Evolutionary conservation across 2,888 invertebrate genomes (phyloP).

Genomic region (Epirrita christyi): DNA sequence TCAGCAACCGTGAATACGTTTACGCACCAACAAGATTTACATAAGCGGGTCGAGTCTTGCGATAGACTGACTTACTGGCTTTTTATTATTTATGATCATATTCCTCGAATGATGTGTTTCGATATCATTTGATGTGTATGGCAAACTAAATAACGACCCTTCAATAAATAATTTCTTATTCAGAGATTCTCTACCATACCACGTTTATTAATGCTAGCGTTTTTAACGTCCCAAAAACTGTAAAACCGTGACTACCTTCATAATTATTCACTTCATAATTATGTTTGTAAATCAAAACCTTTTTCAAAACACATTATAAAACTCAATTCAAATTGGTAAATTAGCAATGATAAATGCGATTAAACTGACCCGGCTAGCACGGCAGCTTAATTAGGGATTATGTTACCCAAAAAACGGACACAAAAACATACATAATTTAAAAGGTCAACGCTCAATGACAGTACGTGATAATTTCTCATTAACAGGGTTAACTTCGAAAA

Average conservation of each 20-base stretch:
- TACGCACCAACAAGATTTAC: constrained; percentile 59
- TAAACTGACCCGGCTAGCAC: constrained; percentile 48
- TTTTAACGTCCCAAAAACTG: background rate
- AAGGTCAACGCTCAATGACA: constrained; percentile 25
- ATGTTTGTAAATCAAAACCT: constrained; percentile 21
- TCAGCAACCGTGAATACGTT: constrained; percentile 61
- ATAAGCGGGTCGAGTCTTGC: constrained; percentile 34
- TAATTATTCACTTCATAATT: constrained; percentile 8
- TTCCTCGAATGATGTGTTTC: constrained; percentile 32
- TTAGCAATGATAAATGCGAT: constrained; percentile 55
- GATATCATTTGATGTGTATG: constrained; percentile 20
- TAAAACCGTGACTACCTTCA: background rate
- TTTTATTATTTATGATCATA: constrained; percentile 36
- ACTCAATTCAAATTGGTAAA: constrained; percentile 52
- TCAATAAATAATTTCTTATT: background rate
- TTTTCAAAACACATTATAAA: constrained; percentile 47
- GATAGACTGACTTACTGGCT: constrained; percentile 31
- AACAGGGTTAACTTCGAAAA: constrained; percentile 7
- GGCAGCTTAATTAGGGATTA: constrained; percentile 58
- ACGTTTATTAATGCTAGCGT: background rate
- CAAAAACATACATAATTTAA: constrained; percentile 44
- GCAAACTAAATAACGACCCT: background rate
- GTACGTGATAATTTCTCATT: constrained; percentile 23
- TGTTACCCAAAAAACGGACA: constrained; percentile 48
- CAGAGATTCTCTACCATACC: background rate